Base-by-base conservation (phyloP, 2,888 invertebrate species). In the Nemapogon koenigi region DNA sequence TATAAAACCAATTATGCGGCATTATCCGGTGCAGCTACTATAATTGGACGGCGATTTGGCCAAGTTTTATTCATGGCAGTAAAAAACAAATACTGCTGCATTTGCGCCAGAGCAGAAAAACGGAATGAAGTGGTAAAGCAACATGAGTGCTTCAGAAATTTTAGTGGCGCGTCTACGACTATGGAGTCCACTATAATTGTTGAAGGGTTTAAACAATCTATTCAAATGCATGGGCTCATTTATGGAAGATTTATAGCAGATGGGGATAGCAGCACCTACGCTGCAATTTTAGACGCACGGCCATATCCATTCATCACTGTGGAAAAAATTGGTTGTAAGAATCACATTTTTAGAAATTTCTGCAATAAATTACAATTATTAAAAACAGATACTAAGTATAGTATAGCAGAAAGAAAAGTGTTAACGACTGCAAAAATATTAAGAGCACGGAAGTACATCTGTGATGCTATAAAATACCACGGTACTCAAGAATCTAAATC, bases 301-400 rank as follows among this genome's bases (percentile, higher is more conserved):
- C 44, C 42, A 10, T 44, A 49, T 35, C 25, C 35, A n/a, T 40
- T 38, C 19, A 4, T 42, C 3, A 46, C 41, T 2, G 46, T 50
- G 6, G 46, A 50, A 50, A 46, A 41, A n/a, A n/a, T 50, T 11
- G 42, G 43, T 14, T 53, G 46, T 15, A 16, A 46, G 3, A 51
- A 53, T 22, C 50, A 52, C 30, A 33, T 49, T 16, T 33, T 43
- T 17, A 38, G 49, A 35, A 46, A 42, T 40, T 33, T 39, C 15
- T 46, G 46, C 25, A 46, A 44, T 16, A 45, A 42, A 18, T 22
- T 42, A 26, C 25, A 22, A 16, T 3, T 15, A 3, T 17, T 41
- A 38, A 30, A 36, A 33, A 39, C 29, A 13, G 25, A 41, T 38
- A 38, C 35, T 8, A 28, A 28, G 13, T 41, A 35, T 26, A 15